Percentiles rank a stretch among this genome's conserved stretches.
Evolutionary conservation across 92 coral and sea anemone genomes (phyloP).

Genomic region (Hydrozoanthus gracilis): DNA sequence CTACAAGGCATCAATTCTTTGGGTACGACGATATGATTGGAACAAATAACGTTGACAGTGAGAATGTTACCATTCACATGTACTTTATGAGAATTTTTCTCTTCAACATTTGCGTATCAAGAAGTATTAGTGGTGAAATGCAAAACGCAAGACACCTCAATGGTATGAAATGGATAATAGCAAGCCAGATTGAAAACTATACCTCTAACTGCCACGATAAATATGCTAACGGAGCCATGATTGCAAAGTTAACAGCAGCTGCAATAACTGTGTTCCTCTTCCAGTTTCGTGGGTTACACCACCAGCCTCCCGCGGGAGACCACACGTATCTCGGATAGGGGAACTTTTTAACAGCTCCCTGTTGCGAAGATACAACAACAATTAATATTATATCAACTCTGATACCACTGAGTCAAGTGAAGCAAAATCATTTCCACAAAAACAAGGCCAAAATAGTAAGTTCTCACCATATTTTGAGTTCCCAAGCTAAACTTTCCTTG

Average conservation of each 20-base stretch:
- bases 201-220: slow-evolving; percentile 94
- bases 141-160: no score
- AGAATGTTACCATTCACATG: no score
- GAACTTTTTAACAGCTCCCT: slow-evolving; percentile 98
- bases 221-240: slow-evolving; percentile 82
- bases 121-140: no score
- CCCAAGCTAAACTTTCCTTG: neutral
- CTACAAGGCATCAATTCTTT: no score
- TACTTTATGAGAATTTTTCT: no score
- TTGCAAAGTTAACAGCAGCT: slow-evolving; percentile 74
- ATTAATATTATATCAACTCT: neutral
- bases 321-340: slow-evolving; percentile 98
- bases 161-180: neutral
- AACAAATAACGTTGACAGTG: no score
- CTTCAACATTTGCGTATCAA: no score
- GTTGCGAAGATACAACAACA: neutral
- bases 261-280: slow-evolving; percentile 92
- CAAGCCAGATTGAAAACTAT: neutral
- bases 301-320: slow-evolving; percentile 99
- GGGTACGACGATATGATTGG: no score
- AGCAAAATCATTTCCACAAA: neutral
- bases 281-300: slow-evolving; percentile 99
- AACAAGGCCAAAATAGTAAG: neutral
- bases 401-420: neutral
- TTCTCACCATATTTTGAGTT: slow-evolving; percentile 5